Base-by-base conservation (phyloP, 2,888 invertebrate genomes). In the Disparrhopalites patrizii region DNA sequence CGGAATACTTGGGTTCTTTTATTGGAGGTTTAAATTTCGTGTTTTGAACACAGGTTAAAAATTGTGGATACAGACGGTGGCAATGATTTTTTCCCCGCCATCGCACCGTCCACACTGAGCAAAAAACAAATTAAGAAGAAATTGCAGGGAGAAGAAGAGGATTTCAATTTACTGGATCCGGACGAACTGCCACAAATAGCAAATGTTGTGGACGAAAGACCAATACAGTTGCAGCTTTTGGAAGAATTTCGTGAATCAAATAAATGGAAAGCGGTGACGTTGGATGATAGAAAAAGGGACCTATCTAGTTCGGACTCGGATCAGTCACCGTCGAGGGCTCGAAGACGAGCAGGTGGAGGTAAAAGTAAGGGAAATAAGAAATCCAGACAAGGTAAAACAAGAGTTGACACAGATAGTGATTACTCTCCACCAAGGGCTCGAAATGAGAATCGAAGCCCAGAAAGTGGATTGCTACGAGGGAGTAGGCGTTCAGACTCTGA, bases 121-220 rank as follows among this genome's bases (percentile, higher is more conserved):
- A 47, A 20, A 18, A 79, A 89, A 56, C 86, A 87, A 71, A 73
- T 87, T 3, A 83, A 84, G 1, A 83, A 85, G 62, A 81, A 86
- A 30, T 82, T 85, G 33, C 80, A 86, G 0, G 78, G 85, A 0
- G 84, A 85, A 25, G 85, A 85, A 47, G 85, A 85, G 67, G 85
- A 86, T 73, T 80, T 87, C 40, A 86, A 89, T 61, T 8, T 25
- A 3, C 23, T 47, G 20, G 60, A 60, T 50, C 31, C 84, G n/a
- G 95, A 96, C 77, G 93, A 95, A 79, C 91, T 89, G 0, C 96
- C 96, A 0, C 89, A 90, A 78, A 87, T 96, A 70, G 94, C 90
- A 0, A 93, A 90, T 1, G 84, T 94, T 60, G 84, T 93, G 56
- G 94, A 94, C 78, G 93, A 94, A 54, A 79, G 90, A 73, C 88